Evolutionary conservation across 1,140 invertebrate genomes (phyloP).

Genomic region (Agraylea sexmaculata): DNA sequence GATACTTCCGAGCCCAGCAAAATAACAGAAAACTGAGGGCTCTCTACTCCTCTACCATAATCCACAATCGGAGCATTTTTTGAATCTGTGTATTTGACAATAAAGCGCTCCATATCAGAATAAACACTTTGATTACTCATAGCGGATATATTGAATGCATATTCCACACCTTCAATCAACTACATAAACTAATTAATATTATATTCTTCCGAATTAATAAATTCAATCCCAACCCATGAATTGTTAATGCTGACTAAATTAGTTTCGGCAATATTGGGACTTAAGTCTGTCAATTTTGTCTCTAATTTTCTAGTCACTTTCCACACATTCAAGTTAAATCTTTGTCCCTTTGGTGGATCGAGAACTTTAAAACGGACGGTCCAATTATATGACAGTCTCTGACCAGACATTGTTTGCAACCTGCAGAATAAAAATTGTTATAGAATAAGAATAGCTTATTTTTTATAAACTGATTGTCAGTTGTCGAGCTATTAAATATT

Average conservation of each 20-base stretch:
- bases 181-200: slow-evolving; percentile 5
- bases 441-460: background rate
- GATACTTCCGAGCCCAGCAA: slow-evolving; percentile 17
- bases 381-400: slow-evolving; percentile 15
- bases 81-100: slow-evolving; percentile 16
- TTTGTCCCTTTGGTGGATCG: slow-evolving; percentile 13
- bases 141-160: slow-evolving; percentile 15
- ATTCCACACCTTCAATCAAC: slow-evolving; percentile 17
- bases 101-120: slow-evolving; percentile 14
- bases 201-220: background rate
- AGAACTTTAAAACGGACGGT: slow-evolving; percentile 16
- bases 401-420: slow-evolving; percentile 16
- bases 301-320: slow-evolving; percentile 14
- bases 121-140: slow-evolving; percentile 11
- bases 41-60: background rate
- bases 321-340: slow-evolving; percentile 19
- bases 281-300: slow-evolving; percentile 12
- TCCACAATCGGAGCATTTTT: slow-evolving; percentile 15
- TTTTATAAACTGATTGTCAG: background rate
- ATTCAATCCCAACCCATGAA: slow-evolving; percentile 10
- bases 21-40: slow-evolving; percentile 16
- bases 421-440: slow-evolving; percentile 9
- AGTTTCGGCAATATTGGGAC: slow-evolving; percentile 11
- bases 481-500: background rate
- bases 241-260: slow-evolving; percentile 18